Conservation (phyloP, 2,113 vertebrate species). For the Eudyptes chrysolophus region DNA sequence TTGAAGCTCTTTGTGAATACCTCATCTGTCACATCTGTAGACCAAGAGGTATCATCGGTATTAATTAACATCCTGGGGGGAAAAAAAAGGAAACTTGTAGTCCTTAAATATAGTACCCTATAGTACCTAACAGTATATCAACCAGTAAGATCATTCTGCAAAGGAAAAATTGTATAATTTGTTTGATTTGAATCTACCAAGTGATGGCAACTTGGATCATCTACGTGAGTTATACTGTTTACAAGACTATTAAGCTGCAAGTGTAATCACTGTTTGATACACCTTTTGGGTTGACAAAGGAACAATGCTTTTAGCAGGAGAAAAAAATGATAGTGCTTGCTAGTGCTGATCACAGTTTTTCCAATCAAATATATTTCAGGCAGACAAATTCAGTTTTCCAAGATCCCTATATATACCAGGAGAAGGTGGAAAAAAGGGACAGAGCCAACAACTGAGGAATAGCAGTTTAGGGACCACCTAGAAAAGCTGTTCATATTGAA, state of each 20-base stretch:
- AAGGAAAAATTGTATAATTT: neutral
- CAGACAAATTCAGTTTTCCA: neutral
- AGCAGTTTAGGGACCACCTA: neutral
- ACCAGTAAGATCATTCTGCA: neutral
- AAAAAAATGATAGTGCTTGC: neutral
- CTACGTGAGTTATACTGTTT: constrained; percentile 20
- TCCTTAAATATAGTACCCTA: neutral
- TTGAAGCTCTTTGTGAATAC: neutral
- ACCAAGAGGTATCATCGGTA: neutral
- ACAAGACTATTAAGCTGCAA: neutral
- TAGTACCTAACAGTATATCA: neutral
- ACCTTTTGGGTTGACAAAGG: neutral
- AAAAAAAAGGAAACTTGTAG: neutral
- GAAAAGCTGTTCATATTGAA: neutral
- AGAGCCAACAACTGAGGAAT: neutral
- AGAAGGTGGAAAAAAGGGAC: neutral
- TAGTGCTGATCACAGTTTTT: neutral
- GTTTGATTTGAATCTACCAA: neutral
- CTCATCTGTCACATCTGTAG: neutral
- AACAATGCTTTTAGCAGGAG: neutral
- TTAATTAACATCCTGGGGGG: neutral
- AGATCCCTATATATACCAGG: neutral
- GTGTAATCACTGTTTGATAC: neutral
- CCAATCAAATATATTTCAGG: neutral
- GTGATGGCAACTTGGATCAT: neutral